Evolutionary conservation across 2,113 vertebrate species (phyloP).

Genomic region (Callaeas wilsoni): DNA sequence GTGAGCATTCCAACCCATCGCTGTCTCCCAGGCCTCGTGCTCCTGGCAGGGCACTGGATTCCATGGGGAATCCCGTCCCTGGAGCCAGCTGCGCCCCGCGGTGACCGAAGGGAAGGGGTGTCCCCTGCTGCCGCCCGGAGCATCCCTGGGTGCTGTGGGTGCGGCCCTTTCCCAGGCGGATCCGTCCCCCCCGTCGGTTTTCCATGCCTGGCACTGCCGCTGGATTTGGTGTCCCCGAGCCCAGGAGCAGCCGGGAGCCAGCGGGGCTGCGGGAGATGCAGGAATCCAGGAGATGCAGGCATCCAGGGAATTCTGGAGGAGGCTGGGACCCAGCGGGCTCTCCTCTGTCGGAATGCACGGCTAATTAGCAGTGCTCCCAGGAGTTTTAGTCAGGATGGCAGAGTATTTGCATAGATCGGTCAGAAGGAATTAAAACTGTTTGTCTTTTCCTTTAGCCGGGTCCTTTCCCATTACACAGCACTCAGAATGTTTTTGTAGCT

Average conservation of each 20-base stretch:
- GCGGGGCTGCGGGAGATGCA: not conserved
- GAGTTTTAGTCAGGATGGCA: not conserved
- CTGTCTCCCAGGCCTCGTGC: not conserved
- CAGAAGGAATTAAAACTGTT: slow-evolving; percentile 38
- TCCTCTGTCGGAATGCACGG: not conserved
- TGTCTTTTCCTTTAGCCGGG: not conserved
- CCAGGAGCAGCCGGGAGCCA: not conserved
- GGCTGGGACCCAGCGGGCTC: not conserved
- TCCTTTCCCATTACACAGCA: not conserved
- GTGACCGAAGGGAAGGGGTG: fast-evolving
- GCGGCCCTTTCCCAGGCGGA: not conserved
- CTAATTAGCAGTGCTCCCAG: not conserved
- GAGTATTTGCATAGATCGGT: slow-evolving; percentile 36
- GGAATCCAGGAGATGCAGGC: not conserved
- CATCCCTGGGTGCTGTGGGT: not conserved
- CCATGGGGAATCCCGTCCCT: not conserved
- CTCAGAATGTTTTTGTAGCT: not conserved
- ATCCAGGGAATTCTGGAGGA: not conserved
- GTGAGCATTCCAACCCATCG: not conserved
- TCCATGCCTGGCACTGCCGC: not conserved
- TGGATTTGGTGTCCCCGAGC: not conserved
- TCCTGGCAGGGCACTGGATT: not conserved
- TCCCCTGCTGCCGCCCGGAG: not conserved
- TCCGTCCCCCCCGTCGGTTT: not conserved
- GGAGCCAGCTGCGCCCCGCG: not conserved